Percentiles rank a stretch among this genome's conserved stretches.
Conservation (phyloP, 1,140 invertebrate species). For the Contarinia nasturtii region DNA sequence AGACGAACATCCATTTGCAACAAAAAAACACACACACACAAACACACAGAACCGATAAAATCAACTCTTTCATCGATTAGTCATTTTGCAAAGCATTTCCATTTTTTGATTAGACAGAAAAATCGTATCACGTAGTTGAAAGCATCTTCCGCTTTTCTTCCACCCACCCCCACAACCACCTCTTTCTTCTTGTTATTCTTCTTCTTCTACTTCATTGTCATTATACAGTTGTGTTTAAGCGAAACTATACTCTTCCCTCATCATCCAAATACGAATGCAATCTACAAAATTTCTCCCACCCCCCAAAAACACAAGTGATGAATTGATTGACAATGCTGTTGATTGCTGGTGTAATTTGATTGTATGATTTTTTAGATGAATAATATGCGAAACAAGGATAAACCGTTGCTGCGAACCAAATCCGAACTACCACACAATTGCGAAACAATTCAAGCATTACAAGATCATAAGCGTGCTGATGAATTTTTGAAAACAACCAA, state of each 20-base stretch:
- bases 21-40: too few species aligned
- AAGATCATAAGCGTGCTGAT: conserved; percentile 80
- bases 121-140: too few species aligned
- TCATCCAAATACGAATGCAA: not conserved
- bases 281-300: not conserved
- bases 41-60: too few species aligned
- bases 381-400: conserved; percentile 46
- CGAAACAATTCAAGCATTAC: conserved; percentile 72
- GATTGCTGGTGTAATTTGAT: not conserved
- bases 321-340: not conserved
- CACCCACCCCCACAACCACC: too few species aligned
- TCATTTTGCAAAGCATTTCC: too few species aligned
- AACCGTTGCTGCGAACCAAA: conserved; percentile 78
- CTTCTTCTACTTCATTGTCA: too few species aligned
- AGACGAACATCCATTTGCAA: too few species aligned
- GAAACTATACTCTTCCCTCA: not conserved
- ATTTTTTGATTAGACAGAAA: too few species aligned
- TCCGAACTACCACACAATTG: conserved; percentile 86
- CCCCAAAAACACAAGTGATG: not conserved
- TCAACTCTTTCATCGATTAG: too few species aligned
- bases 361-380: conserved; percentile 11
- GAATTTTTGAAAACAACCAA: conserved; percentile 67
- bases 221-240: too few species aligned
- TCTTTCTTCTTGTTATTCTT: too few species aligned
- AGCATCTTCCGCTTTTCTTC: too few species aligned